These are phyloP conservation scores for Yoshiicerus persimilis DNA, from an alignment of 1,140 invertebrate genomes.

Conservation along the genomic window DNA sequence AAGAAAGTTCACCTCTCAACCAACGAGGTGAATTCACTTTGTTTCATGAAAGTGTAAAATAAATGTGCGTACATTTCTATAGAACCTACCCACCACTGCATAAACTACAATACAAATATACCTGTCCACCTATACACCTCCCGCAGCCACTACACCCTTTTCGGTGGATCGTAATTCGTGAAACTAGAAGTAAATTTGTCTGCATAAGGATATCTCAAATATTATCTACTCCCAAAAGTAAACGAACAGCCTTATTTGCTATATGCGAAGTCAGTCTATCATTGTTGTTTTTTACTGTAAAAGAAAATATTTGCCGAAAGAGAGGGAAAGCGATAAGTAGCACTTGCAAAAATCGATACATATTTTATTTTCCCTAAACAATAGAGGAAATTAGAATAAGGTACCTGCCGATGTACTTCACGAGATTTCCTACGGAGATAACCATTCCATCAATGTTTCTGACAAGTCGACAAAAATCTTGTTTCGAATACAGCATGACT, in stretches of 20 bases:
- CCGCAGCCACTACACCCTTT: not conserved
- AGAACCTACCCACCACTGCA: not conserved
- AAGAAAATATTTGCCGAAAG: not conserved
- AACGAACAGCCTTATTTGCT: not conserved
- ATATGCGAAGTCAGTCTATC: not conserved
- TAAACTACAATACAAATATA: not conserved
- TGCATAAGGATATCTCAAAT: not conserved
- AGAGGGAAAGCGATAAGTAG: not conserved
- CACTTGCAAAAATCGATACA: not conserved
- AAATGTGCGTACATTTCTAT: not conserved
- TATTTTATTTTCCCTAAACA: not conserved
- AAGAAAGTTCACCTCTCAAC: not conserved
- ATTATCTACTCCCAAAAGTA: not conserved
- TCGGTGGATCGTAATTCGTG: not conserved
- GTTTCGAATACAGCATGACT: not conserved
- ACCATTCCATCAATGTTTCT: not conserved
- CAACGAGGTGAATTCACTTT: not conserved
- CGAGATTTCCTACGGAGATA: not conserved
- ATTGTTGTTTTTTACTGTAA: not conserved
- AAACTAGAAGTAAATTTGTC: too few relatives aligned
- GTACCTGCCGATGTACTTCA: too few relatives aligned
- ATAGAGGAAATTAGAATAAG: not conserved
- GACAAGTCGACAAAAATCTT: not conserved
- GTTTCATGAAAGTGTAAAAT: slow-evolving; percentile 1
- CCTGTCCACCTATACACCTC: not conserved